Evolutionary conservation across 2,797 vertebrate species (phyloP).

Genomic region (Petrocephalus sullivani): DNA sequence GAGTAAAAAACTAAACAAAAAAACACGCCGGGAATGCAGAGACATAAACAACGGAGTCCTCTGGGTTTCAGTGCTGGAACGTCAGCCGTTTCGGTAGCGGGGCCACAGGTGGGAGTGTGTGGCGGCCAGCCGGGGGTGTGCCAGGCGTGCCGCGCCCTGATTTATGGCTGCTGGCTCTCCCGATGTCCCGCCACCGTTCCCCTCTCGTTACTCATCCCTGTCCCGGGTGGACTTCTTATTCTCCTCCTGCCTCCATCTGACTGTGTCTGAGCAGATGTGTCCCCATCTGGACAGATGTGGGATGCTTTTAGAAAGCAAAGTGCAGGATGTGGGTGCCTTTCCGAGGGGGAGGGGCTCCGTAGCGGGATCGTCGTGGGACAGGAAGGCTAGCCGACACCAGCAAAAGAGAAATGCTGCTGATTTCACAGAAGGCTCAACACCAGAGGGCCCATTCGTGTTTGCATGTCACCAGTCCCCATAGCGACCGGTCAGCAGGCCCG

Average conservation of each 20-base stretch:
- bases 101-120: not conserved
- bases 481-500: not conserved
- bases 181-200: constrained; percentile 10
- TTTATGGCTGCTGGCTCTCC: constrained; percentile 27
- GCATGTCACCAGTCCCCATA: not conserved
- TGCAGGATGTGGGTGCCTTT: not conserved
- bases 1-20: constrained; percentile 32
- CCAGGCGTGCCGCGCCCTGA: constrained; percentile 38
- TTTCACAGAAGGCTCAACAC: not conserved
- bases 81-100: not conserved
- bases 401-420: not conserved
- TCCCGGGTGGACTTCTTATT: constrained; percentile 56
- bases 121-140: constrained; percentile 43
- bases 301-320: not conserved
- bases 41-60: not conserved
- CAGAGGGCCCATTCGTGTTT: not conserved
- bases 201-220: constrained; percentile 15
- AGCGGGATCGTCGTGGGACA: not conserved
- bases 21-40: constrained; percentile 31
- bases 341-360: not conserved
- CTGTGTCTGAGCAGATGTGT: not conserved
- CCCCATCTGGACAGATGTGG: not conserved
- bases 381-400: not conserved
- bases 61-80: not conserved
- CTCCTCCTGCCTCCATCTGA: constrained; percentile 31